These are phyloP conservation scores for Neodiprion virginianus DNA, from an alignment of 1,140 invertebrate species.

Conservation along the genomic window DNA sequence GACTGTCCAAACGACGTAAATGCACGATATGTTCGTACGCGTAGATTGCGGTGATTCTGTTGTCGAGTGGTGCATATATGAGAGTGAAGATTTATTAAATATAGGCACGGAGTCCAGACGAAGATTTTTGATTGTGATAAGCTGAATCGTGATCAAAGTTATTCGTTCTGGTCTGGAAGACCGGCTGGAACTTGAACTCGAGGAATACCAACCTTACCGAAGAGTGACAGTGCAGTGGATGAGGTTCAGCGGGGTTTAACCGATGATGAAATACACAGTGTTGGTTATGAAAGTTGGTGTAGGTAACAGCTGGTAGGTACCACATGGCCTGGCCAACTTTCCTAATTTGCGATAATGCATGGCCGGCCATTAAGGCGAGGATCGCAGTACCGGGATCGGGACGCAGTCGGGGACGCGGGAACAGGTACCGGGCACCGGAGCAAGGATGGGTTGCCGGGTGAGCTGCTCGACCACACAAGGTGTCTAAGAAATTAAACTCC, in stretches of 20 bases:
- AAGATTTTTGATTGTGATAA: neutral
- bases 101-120: neutral
- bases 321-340: conserved; percentile 51
- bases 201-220: too few species aligned
- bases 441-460: neutral
- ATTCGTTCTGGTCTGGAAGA: too few species aligned
- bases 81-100: neutral
- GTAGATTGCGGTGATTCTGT: neutral
- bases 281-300: conserved; percentile 49
- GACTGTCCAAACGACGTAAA: too few species aligned
- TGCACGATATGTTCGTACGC: too few species aligned
- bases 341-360: conserved; percentile 57
- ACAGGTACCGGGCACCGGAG: neutral
- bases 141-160: too few species aligned
- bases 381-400: conserved; percentile 8
- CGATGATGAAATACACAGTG: neutral
- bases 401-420: neutral
- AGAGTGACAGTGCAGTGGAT: too few species aligned
- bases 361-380: conserved; percentile 50
- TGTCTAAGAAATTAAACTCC: conserved; percentile 4
- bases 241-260: too few species aligned
- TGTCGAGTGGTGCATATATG: neutral
- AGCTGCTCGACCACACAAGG: neutral
- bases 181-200: too few species aligned
- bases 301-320: conserved; percentile 44